phyloP scores from a whole-genome alignment of 2,888 invertebrate genomes.

The Cordylochernes scorpioides region DNA sequence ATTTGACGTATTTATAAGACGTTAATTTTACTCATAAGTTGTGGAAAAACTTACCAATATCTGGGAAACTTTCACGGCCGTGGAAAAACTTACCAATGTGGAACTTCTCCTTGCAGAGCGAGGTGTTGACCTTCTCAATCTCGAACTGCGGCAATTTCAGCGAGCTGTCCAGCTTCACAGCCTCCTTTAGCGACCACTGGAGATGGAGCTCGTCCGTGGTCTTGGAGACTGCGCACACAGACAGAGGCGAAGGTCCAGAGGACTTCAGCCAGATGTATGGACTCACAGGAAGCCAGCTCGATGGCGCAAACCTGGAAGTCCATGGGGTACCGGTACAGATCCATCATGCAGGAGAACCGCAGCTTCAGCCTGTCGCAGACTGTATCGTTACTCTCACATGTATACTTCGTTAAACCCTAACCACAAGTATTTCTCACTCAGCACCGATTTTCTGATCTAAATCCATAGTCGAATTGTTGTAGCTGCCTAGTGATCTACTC shows the following conservation, averaged over 20 bases:
- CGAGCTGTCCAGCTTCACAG: constrained; percentile 17
- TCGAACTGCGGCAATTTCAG: constrained; percentile 19
- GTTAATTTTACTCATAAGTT: too few species aligned
- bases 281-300: constrained; percentile 15
- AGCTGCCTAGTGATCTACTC: too few species aligned
- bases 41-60: too few species aligned
- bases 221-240: constrained; percentile 18
- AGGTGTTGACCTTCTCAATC: constrained; percentile 15
- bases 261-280: too few species aligned
- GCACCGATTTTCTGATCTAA: too few species aligned
- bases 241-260: too few species aligned
- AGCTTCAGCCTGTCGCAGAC: constrained; percentile 28
- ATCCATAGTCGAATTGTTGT: too few species aligned
- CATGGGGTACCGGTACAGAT: constrained; percentile 21
- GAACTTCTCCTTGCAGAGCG: constrained; percentile 16
- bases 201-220: constrained; percentile 17
- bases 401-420: too few species aligned
- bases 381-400: too few species aligned
- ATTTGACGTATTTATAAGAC: too few species aligned
- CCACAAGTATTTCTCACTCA: too few species aligned
- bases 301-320: constrained; percentile 15
- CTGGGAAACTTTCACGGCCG: too few species aligned
- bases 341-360: constrained; percentile 32
- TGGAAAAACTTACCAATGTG: constrained; percentile 16
- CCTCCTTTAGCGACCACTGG: constrained; percentile 16